These are phyloP conservation scores for Leucoraja erinaceus DNA, from an alignment of 2,113 vertebrate species.

Conservation along the genomic window DNA sequence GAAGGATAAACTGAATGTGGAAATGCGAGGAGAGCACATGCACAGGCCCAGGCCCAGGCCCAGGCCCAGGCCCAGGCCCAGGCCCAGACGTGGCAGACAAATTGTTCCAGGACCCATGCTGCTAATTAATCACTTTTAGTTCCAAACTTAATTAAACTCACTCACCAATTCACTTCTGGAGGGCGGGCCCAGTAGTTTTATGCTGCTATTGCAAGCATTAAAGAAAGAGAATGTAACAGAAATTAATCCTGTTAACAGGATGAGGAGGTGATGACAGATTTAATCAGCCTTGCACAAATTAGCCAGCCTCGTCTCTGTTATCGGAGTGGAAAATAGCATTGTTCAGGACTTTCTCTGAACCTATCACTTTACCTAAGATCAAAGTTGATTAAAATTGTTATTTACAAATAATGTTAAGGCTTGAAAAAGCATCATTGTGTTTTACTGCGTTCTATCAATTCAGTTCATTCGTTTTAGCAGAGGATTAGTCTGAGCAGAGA, in stretches of 20 bases:
- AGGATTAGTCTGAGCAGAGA: background rate
- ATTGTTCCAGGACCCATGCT: background rate
- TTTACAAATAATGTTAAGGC: background rate
- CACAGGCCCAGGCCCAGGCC: background rate
- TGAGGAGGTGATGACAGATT: background rate
- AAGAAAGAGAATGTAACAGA: background rate
- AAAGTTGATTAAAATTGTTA: background rate
- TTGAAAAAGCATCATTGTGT: background rate
- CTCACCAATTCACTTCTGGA: background rate
- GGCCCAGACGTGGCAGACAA: background rate
- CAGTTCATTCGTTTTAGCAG: background rate
- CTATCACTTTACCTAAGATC: background rate
- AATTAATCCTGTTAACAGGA: background rate
- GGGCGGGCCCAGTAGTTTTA: background rate
- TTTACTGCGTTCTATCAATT: background rate
- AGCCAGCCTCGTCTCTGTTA: background rate
- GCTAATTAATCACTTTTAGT: background rate
- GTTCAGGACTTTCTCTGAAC: background rate
- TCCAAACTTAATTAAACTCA: background rate
- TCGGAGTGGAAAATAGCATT: background rate
- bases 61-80: no score
- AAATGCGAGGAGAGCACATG: background rate
- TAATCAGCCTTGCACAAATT: background rate
- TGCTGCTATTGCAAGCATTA: no score
- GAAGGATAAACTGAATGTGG: background rate